Percentiles rank a stretch among this genome's conserved stretches.
Conservation (phyloP, 35 echinoderm and acorn worm species). For the Ophioderma brevispina region DNA sequence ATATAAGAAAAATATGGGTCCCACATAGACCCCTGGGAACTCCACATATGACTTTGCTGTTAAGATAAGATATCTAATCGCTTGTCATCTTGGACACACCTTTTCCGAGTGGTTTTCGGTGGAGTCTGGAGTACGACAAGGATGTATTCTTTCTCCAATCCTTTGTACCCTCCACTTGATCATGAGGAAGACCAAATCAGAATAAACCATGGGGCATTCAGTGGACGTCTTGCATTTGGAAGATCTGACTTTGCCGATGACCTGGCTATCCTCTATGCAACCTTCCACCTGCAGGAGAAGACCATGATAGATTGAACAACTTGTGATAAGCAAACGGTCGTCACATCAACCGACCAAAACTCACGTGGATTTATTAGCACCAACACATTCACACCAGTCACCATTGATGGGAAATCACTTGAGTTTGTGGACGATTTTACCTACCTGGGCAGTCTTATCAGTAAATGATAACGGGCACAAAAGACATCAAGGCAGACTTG, state of each 20-base stretch:
- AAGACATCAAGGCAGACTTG: background rate
- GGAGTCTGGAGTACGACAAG: slow-evolving; percentile 13
- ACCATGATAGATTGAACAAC: background rate
- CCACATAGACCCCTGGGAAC: no score
- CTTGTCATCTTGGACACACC: background rate
- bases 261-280: slow-evolving; percentile 15
- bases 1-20: no score
- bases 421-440: background rate
- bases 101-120: slow-evolving; percentile 8
- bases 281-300: slow-evolving; percentile 13
- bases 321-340: background rate
- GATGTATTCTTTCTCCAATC: background rate
- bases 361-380: slow-evolving; percentile 30
- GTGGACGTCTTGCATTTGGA: background rate
- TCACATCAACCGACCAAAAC: background rate
- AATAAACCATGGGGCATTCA: no score
- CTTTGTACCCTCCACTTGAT: background rate
- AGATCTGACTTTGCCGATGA: slow-evolving; percentile 30
- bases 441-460: background rate
- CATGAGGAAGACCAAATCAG: slow-evolving; percentile 18
- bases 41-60: no score
- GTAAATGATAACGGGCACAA: background rate
- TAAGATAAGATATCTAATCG: no score
- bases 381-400: background rate
- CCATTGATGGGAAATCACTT: background rate